phyloP scores from a whole-genome alignment of 2,113 vertebrate genomes.

The Oreochromis aureus region DNA sequence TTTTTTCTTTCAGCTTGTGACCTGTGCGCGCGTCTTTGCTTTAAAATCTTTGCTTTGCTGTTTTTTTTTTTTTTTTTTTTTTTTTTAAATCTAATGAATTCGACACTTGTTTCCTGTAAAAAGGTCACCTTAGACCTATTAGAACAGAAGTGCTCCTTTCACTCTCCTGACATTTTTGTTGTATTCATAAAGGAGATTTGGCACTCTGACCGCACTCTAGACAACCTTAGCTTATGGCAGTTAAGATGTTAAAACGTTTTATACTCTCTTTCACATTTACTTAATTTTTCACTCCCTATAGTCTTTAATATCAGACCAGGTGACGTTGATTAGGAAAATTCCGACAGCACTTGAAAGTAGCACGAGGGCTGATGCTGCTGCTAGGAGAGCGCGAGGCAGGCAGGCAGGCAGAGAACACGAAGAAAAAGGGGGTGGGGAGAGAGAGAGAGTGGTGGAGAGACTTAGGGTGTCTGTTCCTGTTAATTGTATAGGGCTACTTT shows the following conservation, averaged over 20 bases:
- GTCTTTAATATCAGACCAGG: not conserved
- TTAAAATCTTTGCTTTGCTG: not conserved
- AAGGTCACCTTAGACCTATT: not conserved
- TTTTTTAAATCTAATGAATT: not conserved
- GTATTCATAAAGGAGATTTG: not conserved
- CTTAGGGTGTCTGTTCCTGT: constrained; percentile 42
- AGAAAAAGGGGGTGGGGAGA: constrained; percentile 46
- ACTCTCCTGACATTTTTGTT: not conserved
- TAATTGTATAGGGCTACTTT: constrained; percentile 48
- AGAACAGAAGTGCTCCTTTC: not conserved
- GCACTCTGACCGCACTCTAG: not conserved
- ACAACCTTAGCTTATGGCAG: not conserved
- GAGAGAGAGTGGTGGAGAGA: constrained; percentile 33
- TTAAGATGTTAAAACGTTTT: not conserved
- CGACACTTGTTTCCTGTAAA: not conserved
- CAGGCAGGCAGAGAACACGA: constrained; percentile 55
- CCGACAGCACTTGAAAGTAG: not conserved
- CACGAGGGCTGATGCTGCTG: constrained; percentile 65
- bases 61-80: not conserved
- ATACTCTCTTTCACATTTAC: not conserved
- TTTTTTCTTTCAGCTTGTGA: not conserved
- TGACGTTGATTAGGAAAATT: not conserved
- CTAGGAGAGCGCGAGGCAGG: constrained; percentile 61
- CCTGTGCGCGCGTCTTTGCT: not conserved
- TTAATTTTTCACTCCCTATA: not conserved